Base-by-base conservation (phyloP, 2,888 invertebrate genomes). In the Idaea aversata region DNA sequence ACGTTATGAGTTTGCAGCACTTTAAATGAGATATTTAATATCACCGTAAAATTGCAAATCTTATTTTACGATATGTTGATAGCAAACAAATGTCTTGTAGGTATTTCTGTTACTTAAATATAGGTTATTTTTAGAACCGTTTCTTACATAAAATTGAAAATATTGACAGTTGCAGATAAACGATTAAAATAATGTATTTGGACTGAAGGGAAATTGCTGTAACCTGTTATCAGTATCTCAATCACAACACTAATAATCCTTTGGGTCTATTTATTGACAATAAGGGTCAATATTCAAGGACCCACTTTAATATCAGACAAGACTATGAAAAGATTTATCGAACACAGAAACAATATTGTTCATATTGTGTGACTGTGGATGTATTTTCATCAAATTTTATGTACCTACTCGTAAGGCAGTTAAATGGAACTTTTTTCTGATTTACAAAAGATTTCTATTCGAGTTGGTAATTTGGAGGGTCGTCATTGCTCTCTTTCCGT, bases 361-460 rank as follows among this genome's bases (percentile, higher is more conserved):
- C 77, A 76, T 79, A 79, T 81, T 73, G 75, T 72, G 73, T 75
- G 67, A 75, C 72, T 73, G 75, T 75, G 79, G 81, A 77, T 78
- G 78, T 76, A 80, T 77, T 82, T 85, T 84, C 80, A 81, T 81
- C 80, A 78, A 80, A 77, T 80, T 85, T 83, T 83, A 81, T 82
- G 79, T 83, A 81, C 25, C 25, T 25, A 25, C 80, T 81, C 74
- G 76, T 82, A 75, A 77, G 81, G 78, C 73, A 77, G 78, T 78
- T 80, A 78, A 84, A 85, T 80, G 74, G 78, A 81, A 81, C 72
- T 83, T 86, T 84, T 85, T 84, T 81, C 78, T 83, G 79, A 78
- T 81, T 80, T 81, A 80, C 75, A 77, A 75, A 69, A 77, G 80
- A 76, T 81, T 82, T 82, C 79, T 80, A 76, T 78, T 72, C 67